Percentiles rank a stretch among this genome's conserved stretches.
Conservation (phyloP, 2,797 vertebrate genomes). For the Danionella dracula region DNA sequence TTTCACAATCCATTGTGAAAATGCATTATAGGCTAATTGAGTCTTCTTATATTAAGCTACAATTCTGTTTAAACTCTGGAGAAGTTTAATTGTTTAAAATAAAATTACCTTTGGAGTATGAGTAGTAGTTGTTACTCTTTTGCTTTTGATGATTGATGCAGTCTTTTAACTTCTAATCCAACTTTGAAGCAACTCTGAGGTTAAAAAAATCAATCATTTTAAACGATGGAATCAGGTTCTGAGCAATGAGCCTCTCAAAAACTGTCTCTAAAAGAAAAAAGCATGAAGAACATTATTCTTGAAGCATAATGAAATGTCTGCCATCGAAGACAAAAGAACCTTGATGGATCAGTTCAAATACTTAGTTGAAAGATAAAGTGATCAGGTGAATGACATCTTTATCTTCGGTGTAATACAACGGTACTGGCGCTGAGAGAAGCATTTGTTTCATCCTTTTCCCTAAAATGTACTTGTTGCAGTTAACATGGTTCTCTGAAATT, state of each 20-base stretch:
- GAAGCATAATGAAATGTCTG: background rate
- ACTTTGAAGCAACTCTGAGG: background rate
- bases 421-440: background rate
- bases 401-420: background rate
- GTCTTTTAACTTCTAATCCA: background rate
- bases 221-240: background rate
- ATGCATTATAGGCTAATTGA: no score
- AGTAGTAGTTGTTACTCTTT: background rate
- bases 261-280: background rate
- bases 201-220: background rate
- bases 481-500: background rate
- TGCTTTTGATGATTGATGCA: background rate
- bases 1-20: no score
- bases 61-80: no score
- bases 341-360: conserved; percentile 9
- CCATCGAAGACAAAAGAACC: background rate
- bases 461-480: no score
- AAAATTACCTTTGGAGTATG: background rate
- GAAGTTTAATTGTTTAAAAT: no score
- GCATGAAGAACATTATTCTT: background rate
- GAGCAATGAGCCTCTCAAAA: background rate
- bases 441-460: no score
- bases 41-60: no score
- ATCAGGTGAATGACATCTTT: background rate
- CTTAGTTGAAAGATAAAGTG: background rate